Evolutionary conservation across 2,113 vertebrate genomes (phyloP).

Genomic region (Natator depressus): DNA sequence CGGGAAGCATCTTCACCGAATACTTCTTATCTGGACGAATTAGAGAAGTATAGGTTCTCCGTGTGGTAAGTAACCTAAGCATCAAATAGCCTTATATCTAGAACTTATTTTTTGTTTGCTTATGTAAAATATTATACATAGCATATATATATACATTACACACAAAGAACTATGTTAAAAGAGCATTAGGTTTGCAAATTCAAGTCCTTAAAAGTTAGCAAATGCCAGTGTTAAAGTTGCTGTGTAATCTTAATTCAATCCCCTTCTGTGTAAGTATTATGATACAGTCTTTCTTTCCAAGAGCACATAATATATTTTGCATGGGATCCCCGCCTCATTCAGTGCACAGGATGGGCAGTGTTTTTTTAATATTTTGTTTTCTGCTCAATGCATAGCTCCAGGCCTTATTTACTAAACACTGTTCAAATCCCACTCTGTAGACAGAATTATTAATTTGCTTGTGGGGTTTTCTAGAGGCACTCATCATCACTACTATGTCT

Average conservation of each 20-base stretch:
- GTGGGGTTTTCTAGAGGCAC: not conserved
- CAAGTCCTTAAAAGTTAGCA: not conserved
- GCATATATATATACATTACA: not conserved
- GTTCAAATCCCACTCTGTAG: not conserved
- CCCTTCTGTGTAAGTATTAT: not conserved
- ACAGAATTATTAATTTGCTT: not conserved
- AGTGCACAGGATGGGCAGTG: not conserved
- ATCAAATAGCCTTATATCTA: not conserved
- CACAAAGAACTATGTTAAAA: not conserved
- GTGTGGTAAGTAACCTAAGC: slow-evolving; percentile 72
- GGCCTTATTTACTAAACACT: not conserved
- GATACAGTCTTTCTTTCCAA: not conserved
- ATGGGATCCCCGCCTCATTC: not conserved
- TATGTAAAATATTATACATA: not conserved
- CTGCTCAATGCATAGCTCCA: not conserved
- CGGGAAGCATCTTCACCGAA: not conserved
- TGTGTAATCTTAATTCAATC: not conserved
- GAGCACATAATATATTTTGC: not conserved
- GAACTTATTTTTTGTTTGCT: not conserved
- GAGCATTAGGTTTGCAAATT: not conserved
- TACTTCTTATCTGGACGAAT: slow-evolving; percentile 69
- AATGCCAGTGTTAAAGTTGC: not conserved
- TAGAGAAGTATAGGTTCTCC: slow-evolving; percentile 78
- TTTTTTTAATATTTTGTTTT: not conserved
- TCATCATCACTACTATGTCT: not conserved